These are phyloP conservation scores for Heliconius hewitsoni DNA, from an alignment of 1,140 invertebrate species.

Conservation along the genomic window DNA sequence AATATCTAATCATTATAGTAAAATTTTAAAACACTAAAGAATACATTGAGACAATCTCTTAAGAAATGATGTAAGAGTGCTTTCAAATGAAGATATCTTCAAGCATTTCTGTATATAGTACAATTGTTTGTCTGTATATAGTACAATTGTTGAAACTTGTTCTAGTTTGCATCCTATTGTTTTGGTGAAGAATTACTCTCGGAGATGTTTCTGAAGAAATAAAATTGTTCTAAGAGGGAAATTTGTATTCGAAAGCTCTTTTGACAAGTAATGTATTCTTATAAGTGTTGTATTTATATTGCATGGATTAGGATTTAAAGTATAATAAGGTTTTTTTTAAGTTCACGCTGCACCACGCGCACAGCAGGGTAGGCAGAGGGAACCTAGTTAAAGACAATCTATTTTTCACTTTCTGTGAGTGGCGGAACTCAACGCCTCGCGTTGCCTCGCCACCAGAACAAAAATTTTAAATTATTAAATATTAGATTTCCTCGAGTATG, in stretches of 20 bases:
- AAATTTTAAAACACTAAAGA: neutral
- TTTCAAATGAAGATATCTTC: conserved; percentile 6
- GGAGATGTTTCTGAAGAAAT: neutral
- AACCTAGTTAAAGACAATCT: neutral
- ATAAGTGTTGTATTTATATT: neutral
- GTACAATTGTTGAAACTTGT: neutral
- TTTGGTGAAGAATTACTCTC: neutral
- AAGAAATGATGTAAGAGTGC: neutral
- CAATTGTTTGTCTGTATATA: conserved; percentile 3
- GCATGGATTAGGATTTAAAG: neutral
- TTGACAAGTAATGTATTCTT: neutral
- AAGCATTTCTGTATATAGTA: conserved; percentile 1
- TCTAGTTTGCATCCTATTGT: conserved; percentile 1
- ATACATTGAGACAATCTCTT: neutral
- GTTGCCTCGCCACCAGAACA: no score
- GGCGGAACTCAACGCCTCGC: no score
- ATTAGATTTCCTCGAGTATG: no score
- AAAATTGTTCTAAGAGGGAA: neutral
- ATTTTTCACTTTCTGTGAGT: neutral
- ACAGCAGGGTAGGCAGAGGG: neutral
- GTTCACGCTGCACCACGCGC: neutral
- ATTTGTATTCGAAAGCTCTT: neutral
- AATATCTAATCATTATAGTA: neutral
- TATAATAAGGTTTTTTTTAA: neutral
- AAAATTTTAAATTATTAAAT: no score